Evolutionary conservation across 2,888 invertebrate genomes (phyloP).

Genomic region (Heteromurus nitidus): DNA sequence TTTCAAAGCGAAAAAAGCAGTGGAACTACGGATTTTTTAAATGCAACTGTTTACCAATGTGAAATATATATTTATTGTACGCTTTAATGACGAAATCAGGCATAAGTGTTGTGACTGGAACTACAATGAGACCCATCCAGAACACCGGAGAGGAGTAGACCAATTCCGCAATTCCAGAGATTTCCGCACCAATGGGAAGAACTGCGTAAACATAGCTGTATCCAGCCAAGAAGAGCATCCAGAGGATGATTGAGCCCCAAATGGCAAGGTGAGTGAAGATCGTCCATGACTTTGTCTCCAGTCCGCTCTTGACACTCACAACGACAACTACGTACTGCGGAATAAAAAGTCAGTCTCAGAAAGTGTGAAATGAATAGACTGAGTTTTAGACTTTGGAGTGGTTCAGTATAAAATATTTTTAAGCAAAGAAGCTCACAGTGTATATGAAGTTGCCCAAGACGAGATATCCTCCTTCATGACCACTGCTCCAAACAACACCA

Average conservation of each 20-base stretch:
- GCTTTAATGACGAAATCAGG: too few relatives aligned
- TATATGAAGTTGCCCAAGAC: constrained; percentile 97
- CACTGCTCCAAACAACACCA: constrained; percentile 87
- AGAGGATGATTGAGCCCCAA: constrained; percentile 95
- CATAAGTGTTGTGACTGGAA: constrained; percentile 90
- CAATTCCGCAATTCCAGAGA: constrained; percentile 94
- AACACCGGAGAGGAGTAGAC: constrained; percentile 92
- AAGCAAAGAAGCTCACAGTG: constrained; percentile 82
- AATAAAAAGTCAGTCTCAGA: constrained; percentile 59
- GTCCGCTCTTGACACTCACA: constrained; percentile 98
- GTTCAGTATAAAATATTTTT: too few relatives aligned
- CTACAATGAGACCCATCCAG: constrained; percentile 93
- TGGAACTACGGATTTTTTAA: too few relatives aligned
- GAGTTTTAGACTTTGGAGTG: too few relatives aligned
- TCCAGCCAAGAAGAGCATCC: constrained; percentile 90
- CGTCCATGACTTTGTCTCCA: constrained; percentile 96
- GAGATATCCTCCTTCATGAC: constrained; percentile 93
- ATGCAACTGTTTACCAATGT: too few relatives aligned
- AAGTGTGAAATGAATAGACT: too few relatives aligned
- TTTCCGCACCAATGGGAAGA: constrained; percentile 89
- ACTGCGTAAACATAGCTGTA: constrained; percentile 77
- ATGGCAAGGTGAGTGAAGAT: constrained; percentile 96
- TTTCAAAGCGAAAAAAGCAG: too few relatives aligned
- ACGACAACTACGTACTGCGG: constrained; percentile 98
- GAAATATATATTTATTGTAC: background rate